Percentiles rank a stretch among this genome's conserved stretches.
These are phyloP conservation scores for Prosapia bicincta DNA, from an alignment of 2,888 invertebrate genomes.

Conservation along the genomic window DNA sequence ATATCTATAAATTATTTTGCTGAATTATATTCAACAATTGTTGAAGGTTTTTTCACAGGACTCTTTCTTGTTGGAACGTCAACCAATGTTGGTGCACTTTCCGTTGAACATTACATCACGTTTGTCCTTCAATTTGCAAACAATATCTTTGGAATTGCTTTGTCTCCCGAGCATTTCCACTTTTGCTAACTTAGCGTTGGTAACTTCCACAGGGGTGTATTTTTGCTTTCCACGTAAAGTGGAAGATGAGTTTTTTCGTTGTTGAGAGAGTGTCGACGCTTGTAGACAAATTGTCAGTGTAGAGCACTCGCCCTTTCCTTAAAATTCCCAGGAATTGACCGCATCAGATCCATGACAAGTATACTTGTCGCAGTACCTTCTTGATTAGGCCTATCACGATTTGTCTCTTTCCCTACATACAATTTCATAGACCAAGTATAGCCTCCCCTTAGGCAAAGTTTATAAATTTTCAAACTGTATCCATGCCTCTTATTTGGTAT, in stretches of 20 bases:
- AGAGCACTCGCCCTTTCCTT: neutral
- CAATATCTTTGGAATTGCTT: slow-evolving; percentile 4
- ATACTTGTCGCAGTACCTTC: neutral
- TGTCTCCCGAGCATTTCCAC: neutral
- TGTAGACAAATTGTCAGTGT: slow-evolving; percentile 6
- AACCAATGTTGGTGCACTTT: slow-evolving; percentile 4
- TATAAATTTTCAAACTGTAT: slow-evolving; percentile 4
- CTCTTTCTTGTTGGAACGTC: neutral
- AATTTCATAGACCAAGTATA: slow-evolving; percentile 3
- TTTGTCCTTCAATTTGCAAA: slow-evolving; percentile 5
- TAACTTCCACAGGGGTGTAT: neutral
- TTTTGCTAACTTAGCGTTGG: neutral
- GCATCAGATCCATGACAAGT: neutral
- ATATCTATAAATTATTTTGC: slow-evolving; percentile 9
- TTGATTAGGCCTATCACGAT: no score
- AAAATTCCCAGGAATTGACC: no score
- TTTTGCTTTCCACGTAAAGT: no score
- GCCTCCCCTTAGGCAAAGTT: neutral
- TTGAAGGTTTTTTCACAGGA: neutral
- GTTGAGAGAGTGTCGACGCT: neutral
- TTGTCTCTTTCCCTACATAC: slow-evolving; percentile 1
- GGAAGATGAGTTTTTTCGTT: slow-evolving; percentile 1
- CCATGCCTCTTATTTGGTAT: neutral
- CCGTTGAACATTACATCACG: slow-evolving; percentile 7
- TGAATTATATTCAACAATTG: slow-evolving; percentile 6